phyloP scores from a whole-genome alignment of 2,113 vertebrate genomes.

The Accipiter cooperii region DNA sequence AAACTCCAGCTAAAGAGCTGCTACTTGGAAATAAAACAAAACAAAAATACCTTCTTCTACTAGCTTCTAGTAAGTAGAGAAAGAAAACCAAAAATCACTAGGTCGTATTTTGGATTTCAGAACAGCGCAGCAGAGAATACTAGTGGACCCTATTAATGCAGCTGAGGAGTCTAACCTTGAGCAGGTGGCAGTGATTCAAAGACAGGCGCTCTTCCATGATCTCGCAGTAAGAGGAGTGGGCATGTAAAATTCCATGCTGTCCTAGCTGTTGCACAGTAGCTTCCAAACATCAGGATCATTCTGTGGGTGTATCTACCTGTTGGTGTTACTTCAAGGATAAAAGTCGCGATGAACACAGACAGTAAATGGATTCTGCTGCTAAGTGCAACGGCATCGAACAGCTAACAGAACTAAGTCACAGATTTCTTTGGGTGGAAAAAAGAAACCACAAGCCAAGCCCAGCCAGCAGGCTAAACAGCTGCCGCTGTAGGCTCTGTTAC shows the following conservation, averaged over 20 bases:
- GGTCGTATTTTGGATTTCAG: not conserved
- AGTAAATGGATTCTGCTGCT: not conserved
- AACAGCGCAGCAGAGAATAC: not conserved
- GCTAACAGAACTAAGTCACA: not conserved
- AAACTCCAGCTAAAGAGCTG: not conserved
- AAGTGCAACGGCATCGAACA: not conserved
- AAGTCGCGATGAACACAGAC: fast-evolving
- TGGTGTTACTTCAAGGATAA: not conserved
- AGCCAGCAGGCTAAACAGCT: not conserved
- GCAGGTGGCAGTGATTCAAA: not conserved
- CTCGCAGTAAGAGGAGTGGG: fast-evolving
- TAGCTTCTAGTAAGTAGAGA: not conserved
- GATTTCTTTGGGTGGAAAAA: not conserved
- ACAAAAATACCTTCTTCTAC: not conserved
- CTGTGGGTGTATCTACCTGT: not conserved
- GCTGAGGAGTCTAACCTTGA: fast-evolving
- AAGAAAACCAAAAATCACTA: not conserved
- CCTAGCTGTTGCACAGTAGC: not conserved
- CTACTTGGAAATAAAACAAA: not conserved
- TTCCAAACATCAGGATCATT: not conserved
- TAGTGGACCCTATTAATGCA: not conserved
- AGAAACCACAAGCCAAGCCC: not conserved
- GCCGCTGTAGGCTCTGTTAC: not conserved
- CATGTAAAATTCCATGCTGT: not conserved
- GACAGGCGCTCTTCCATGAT: fast-evolving